Conservation (phyloP, 2,797 vertebrate species). For the Pogoniulus pusillus region DNA sequence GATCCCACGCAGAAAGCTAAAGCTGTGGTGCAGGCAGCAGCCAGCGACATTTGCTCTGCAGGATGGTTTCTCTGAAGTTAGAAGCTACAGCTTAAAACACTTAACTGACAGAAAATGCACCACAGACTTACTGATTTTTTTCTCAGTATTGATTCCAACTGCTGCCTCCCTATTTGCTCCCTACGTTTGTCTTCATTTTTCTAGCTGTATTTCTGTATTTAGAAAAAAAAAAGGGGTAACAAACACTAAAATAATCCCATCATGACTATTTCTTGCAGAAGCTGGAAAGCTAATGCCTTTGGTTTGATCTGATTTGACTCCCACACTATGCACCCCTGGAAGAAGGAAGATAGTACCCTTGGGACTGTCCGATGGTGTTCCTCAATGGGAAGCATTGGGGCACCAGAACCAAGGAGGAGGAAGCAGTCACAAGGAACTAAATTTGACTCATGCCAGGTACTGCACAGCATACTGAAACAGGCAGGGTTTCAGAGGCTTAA, state of each 20-base stretch:
- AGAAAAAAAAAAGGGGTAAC: neutral
- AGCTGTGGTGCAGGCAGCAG: neutral
- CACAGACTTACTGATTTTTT: neutral
- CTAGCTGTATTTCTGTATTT: neutral
- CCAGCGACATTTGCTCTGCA: neutral
- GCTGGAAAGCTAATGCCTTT: neutral
- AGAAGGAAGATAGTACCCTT: rapidly evolving
- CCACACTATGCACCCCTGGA: rapidly evolving
- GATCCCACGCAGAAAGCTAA: rapidly evolving
- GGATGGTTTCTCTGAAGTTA: rapidly evolving
- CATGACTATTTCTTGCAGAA: neutral
- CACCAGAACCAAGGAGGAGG: neutral
- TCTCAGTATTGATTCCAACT: neutral
- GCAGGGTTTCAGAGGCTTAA: neutral
- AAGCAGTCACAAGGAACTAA: rapidly evolving
- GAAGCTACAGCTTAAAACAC: neutral
- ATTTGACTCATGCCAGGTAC: neutral
- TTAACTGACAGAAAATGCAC: too few species aligned
- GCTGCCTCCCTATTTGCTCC: neutral
- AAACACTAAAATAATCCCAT: neutral
- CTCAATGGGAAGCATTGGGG: rapidly evolving
- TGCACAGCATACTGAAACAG: neutral
- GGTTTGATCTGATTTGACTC: neutral
- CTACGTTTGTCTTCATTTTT: neutral
- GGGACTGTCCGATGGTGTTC: neutral